A percentile compares a stretch with the other conserved stretches of the same genome.
Conservation (phyloP, 2,888 invertebrate genomes). For the Nezara viridula region DNA sequence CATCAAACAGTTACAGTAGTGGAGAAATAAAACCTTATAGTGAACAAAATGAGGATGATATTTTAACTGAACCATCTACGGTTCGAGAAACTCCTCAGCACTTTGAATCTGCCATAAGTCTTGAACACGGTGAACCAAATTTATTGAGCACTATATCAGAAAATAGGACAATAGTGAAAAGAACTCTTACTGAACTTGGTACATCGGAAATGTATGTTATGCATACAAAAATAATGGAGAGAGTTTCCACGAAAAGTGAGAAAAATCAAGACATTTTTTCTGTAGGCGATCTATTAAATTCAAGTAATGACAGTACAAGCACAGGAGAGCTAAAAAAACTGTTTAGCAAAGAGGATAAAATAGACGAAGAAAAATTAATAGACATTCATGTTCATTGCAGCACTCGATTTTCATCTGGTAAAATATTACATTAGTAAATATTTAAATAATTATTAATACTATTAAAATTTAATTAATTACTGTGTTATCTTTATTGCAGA, state of each 20-base stretch:
- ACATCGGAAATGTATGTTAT: neutral
- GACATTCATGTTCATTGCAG: conserved; percentile 39
- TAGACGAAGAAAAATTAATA: conserved; percentile 45
- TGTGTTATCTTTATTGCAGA: neutral
- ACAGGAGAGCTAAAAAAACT: conserved; percentile 43
- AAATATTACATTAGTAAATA: neutral
- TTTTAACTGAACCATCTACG: neutral
- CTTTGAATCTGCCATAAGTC: neutral
- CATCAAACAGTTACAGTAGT: conserved; percentile 63
- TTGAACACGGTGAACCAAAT: neutral
- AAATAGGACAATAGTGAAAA: neutral
- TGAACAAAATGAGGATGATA: neutral
- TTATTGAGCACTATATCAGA: neutral
- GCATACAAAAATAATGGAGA: neutral
- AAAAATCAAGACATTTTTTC: neutral
- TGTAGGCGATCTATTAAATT: neutral
- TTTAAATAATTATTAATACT: neutral
- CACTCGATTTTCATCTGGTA: conserved; percentile 36
- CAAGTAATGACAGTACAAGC: conserved; percentile 44
- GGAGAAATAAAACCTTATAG: conserved; percentile 61
- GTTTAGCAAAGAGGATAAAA: conserved; percentile 35
- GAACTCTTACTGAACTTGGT: neutral
- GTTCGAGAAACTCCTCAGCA: neutral
- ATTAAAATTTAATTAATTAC: neutral
- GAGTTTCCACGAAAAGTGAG: neutral